These are phyloP conservation scores for Pseudomyrmex concolor DNA, from an alignment of 1,140 invertebrate species.

Conservation along the genomic window DNA sequence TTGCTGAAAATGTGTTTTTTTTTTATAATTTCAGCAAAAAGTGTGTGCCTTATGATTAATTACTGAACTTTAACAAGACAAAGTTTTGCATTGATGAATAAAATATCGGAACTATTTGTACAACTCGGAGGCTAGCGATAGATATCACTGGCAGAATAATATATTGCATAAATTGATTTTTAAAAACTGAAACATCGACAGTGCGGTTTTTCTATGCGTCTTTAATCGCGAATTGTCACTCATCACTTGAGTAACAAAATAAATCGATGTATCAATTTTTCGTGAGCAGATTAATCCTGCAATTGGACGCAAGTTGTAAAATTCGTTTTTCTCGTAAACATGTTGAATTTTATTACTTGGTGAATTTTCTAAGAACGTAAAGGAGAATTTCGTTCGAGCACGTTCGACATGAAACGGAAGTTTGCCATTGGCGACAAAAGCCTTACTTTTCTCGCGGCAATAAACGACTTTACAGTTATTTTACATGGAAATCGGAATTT, in stretches of 20 bases:
- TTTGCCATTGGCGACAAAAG: constrained; percentile 16
- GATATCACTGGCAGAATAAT: constrained; percentile 12
- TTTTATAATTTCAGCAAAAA: not conserved
- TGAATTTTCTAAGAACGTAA: constrained; percentile 39
- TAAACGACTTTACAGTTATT: constrained; percentile 54
- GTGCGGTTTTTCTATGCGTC: not conserved
- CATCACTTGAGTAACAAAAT: not conserved
- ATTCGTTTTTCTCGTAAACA: not conserved
- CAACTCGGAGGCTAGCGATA: constrained; percentile 17
- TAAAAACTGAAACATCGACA: not conserved
- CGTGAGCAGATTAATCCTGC: not conserved
- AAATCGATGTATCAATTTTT: constrained; percentile 30
- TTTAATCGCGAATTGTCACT: not conserved
- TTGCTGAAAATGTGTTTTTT: not conserved
- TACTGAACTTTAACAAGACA: constrained; percentile 29
- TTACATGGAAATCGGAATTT: constrained; percentile 62
- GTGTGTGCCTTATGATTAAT: not conserved
- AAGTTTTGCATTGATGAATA: not conserved
- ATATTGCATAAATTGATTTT: constrained; percentile 13
- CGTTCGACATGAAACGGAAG: constrained; percentile 27
- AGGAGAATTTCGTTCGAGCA: not conserved
- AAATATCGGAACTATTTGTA: constrained; percentile 10
- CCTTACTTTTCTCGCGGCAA: constrained; percentile 7
- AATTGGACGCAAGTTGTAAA: not conserved
- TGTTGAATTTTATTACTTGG: too few species aligned